phyloP scores from a whole-genome alignment of 2,797 vertebrate species.

The Harpagifer antarcticus region DNA sequence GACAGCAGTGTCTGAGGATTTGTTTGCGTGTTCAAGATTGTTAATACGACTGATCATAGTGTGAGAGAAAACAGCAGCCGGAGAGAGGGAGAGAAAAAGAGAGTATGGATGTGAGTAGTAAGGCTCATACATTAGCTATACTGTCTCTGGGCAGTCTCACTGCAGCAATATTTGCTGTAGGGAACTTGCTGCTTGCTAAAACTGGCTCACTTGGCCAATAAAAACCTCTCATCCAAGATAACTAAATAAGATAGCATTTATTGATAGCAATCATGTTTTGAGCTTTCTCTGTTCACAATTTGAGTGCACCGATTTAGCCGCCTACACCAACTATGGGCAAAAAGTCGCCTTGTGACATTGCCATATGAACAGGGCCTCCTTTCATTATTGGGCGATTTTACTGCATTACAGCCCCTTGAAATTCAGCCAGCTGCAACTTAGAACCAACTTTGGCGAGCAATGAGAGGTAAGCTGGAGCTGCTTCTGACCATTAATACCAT shows the following conservation, averaged over 20 bases:
- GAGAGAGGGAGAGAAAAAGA: slow-evolving; percentile 19
- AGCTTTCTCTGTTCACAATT: slow-evolving; percentile 31
- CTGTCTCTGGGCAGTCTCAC: slow-evolving; percentile 84
- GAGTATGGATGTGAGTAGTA: slow-evolving; percentile 63
- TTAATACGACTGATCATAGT: slow-evolving; percentile 54
- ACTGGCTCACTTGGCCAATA: slow-evolving; percentile 79
- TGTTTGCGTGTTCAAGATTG: slow-evolving; percentile 65
- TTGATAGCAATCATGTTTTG: slow-evolving; percentile 48
- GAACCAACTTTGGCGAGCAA: slow-evolving; percentile 69
- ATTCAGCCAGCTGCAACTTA: slow-evolving; percentile 75
- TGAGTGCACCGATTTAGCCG: slow-evolving; percentile 27
- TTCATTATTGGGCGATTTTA: slow-evolving; percentile 74
- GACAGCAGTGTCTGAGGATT: slow-evolving; percentile 44
- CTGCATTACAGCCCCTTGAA: slow-evolving; percentile 78
- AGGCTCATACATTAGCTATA: slow-evolving; percentile 81
- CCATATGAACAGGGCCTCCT: slow-evolving; percentile 67
- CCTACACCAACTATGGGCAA: slow-evolving; percentile 33
- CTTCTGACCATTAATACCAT: slow-evolving; percentile 75
- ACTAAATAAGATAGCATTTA: slow-evolving; percentile 62
- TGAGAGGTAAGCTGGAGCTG: slow-evolving; percentile 60
- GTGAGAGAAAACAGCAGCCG: slow-evolving; percentile 42
- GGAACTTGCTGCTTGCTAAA: slow-evolving; percentile 78
- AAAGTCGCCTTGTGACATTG: slow-evolving; percentile 54
- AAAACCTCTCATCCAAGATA: slow-evolving; percentile 73
- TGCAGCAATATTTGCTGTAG: slow-evolving; percentile 82